Base-by-base conservation (phyloP, 2,888 invertebrate species). In the Watsonalla binaria region DNA sequence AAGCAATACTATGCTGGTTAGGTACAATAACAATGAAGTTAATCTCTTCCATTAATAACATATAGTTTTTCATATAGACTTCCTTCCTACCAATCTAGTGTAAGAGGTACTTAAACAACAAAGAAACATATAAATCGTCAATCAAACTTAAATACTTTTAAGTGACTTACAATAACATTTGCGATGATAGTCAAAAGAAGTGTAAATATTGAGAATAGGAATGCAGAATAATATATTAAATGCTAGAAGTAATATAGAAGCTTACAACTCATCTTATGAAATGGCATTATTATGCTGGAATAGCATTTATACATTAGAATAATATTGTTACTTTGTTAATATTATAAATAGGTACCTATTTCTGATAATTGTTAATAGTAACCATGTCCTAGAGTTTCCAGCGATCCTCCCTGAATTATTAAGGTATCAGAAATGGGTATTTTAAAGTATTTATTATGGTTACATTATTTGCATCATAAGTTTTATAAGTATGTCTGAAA, bases 201-300 rank as follows among this genome's bases (percentile, higher is more conserved):
- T 42, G 42, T 42, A 42, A 42, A 42, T 42, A 42, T 13, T 37
- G 35, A 6, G 37, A 14, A 35, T 37, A 48, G 35, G 14, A 11
- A 37, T 11, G 11, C 11, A 11, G 35, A 34, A 9, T 49, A 49
- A 47, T 47, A 47, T 47, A 47, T 47, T 35, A 6, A 14, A 49
- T 9, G 15, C 49, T 49, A 39, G 49, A 49, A 39, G 37, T 8
- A 9, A 14, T 48, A 37, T 49, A 49, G 49, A 49, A 39, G 49
- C 49, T 14, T 48, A 37, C 37, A 49, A 15, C 34, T 48, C 34
- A 48, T 48, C 49, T 37, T 49, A 49, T 39, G 37, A 49, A 49
- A 37, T 49, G 37, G 49, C 49, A 49, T 49, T 49, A 33, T 49
- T 39, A 49, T 49, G 49, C 49, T 49, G 35, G 35, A 11, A n/a